A percentile compares a stretch with the other conserved stretches of the same genome.
These are phyloP conservation scores for Acromyrmex charruanus DNA, from an alignment of 1,140 invertebrate species.

Conservation along the genomic window DNA sequence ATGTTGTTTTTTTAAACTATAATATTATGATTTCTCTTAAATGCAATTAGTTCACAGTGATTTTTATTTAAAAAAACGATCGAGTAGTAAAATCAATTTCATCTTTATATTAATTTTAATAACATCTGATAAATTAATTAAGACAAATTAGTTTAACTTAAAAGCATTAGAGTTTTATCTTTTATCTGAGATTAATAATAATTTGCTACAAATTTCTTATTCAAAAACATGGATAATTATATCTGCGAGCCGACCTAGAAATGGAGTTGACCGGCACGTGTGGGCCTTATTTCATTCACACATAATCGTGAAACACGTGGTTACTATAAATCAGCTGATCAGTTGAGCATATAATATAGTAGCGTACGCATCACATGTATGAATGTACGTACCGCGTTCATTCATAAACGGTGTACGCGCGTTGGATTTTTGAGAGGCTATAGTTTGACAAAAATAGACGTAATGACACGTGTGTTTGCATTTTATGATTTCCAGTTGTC, in stretches of 20 bases:
- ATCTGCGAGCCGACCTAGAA: background rate
- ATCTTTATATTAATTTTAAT: background rate
- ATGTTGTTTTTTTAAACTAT: background rate
- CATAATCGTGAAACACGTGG: background rate
- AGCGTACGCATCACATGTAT: background rate
- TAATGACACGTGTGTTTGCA: background rate
- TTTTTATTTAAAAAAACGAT: background rate
- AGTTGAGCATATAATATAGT: background rate
- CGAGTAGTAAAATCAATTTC: background rate
- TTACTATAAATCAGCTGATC: constrained; percentile 4
- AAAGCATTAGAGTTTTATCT: background rate
- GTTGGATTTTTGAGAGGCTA: background rate
- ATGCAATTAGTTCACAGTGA: background rate
- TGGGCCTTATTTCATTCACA: background rate
- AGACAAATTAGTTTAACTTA: background rate
- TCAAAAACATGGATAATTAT: background rate
- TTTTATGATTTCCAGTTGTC: background rate
- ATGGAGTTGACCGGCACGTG: background rate
- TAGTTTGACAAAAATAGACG: background rate
- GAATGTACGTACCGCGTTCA: background rate
- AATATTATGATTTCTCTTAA: background rate
- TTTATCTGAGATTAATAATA: background rate
- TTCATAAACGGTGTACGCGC: background rate
- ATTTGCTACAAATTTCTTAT: background rate
- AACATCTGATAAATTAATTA: background rate